phyloP scores from a whole-genome alignment of 2,888 invertebrate species.

The Drosophila bunnanda region DNA sequence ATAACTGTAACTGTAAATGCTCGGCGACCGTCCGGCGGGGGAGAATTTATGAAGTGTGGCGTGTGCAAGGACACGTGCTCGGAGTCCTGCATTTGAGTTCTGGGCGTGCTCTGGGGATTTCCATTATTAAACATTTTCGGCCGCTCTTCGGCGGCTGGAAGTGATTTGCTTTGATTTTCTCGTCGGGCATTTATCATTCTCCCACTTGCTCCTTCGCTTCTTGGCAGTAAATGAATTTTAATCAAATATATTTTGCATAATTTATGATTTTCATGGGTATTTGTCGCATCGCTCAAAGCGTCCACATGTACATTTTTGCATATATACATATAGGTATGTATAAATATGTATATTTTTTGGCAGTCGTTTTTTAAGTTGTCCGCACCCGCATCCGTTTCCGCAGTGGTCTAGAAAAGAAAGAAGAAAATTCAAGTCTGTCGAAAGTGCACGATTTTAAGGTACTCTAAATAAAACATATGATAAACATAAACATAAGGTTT shows the following conservation, averaged over 20 bases:
- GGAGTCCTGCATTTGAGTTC: conserved; percentile 66
- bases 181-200: conserved; percentile 55
- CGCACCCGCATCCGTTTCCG: conserved; percentile 75
- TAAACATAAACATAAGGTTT: too few relatives aligned
- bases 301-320: not conserved
- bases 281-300: conserved; percentile 56
- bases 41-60: conserved; percentile 83
- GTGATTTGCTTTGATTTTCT: conserved; percentile 68
- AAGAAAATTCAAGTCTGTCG: not conserved
- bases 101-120: conserved; percentile 60
- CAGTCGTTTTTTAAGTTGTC: conserved; percentile 64
- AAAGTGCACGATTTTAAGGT: not conserved
- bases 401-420: conserved; percentile 26
- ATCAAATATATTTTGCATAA: conserved; percentile 66
- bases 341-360: conserved; percentile 52
- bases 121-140: conserved; percentile 60
- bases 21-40: conserved; percentile 41
- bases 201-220: conserved; percentile 1
- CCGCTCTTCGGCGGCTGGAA: conserved; percentile 53
- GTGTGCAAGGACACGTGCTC: conserved; percentile 72
- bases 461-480: too few relatives aligned
- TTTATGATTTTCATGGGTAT: conserved; percentile 55
- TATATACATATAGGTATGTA: not conserved
- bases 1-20: conserved; percentile 80
- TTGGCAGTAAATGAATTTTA: conserved; percentile 73